These are phyloP conservation scores for Gadopsis marmoratus DNA, from an alignment of 2,797 vertebrate species.

Conservation along the genomic window DNA sequence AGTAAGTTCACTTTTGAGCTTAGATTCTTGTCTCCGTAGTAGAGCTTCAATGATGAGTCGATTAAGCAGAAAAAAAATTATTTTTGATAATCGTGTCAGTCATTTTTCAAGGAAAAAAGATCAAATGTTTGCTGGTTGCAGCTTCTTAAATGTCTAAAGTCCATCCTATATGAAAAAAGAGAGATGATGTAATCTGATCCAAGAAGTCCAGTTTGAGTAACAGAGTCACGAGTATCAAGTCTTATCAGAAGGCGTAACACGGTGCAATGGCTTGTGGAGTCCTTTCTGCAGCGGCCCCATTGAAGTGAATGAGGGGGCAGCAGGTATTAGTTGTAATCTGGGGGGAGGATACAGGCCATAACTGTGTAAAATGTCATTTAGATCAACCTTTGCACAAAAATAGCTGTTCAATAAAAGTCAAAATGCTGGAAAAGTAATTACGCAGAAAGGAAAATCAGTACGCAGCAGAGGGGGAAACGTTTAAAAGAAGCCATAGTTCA, in stretches of 20 bases:
- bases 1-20: background rate
- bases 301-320: background rate
- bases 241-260: background rate
- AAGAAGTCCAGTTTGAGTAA: background rate
- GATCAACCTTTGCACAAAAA: background rate
- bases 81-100: no score
- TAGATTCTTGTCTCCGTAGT: background rate
- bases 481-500: constrained; percentile 6
- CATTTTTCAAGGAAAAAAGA: no score
- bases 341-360: no score
- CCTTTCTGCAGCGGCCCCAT: background rate
- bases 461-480: background rate
- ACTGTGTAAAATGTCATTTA: background rate
- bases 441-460: constrained; percentile 8
- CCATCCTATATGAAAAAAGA: no score
- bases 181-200: background rate
- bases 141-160: no score
- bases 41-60: no score
- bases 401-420: constrained; percentile 15
- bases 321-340: background rate
- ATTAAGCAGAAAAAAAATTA: no score
- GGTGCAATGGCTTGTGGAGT: background rate
- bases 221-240: background rate
- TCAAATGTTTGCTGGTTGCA: no score
- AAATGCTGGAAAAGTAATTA: constrained; percentile 16